phyloP scores from a whole-genome alignment of 2,888 invertebrate species.

The Drosophila putrida region DNA sequence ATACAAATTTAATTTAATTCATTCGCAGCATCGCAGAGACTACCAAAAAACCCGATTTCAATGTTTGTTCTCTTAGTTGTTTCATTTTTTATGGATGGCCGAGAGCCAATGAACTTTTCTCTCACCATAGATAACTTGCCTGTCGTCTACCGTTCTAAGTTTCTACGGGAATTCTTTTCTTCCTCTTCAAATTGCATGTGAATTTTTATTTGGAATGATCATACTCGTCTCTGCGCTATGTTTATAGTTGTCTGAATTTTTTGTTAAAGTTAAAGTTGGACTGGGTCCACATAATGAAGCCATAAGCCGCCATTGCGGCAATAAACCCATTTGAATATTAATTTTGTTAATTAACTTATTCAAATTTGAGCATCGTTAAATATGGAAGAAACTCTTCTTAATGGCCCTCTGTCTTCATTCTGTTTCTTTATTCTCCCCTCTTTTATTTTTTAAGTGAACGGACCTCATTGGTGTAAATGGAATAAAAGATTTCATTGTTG shows the following conservation, averaged over 20 bases:
- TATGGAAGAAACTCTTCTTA: conserved; percentile 63
- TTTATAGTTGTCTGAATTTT: conserved; percentile 64
- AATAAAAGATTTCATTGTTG: conserved; percentile 55
- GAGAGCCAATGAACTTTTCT: conserved; percentile 74
- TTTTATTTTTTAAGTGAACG: conserved; percentile 5
- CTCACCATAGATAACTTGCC: conserved; percentile 39
- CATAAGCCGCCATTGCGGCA: conserved; percentile 73
- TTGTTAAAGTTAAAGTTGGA: conserved; percentile 40
- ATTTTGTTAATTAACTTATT: conserved; percentile 79
- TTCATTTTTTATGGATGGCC: conserved; percentile 56
- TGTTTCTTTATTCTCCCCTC: conserved; percentile 5
- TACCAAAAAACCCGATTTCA: conserved; percentile 52
- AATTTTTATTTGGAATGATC: conserved; percentile 61
- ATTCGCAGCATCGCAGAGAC: conserved; percentile 64
- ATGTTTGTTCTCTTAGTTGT: conserved; percentile 18
- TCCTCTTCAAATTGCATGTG: conserved; percentile 66
- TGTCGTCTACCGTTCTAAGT: conserved; percentile 1
- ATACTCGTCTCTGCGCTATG: conserved; percentile 48
- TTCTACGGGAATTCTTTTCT: conserved; percentile 34
- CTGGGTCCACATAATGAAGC: conserved; percentile 70
- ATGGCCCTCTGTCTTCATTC: conserved; percentile 43
- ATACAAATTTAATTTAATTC: conserved; percentile 71
- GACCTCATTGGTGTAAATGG: conserved; percentile 4
- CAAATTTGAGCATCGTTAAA: conserved; percentile 73
- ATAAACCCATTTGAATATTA: conserved; percentile 79